These are phyloP conservation scores for Mastigias papua DNA, from an alignment of 30 jellyfish, hydroid and myxozoan species.

Conservation along the genomic window DNA sequence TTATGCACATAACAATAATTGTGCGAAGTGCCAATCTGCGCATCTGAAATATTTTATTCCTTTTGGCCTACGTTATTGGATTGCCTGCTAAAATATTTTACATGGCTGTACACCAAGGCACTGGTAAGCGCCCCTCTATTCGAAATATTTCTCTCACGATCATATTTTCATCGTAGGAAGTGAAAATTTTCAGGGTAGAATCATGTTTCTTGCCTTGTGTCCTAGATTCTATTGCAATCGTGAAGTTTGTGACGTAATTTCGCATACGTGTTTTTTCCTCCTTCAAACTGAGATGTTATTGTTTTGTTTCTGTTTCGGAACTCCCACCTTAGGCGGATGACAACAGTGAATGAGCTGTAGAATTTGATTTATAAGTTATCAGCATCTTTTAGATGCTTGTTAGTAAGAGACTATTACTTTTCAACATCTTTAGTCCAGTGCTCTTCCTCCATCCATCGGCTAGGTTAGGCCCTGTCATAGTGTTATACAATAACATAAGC, in stretches of 20 bases:
- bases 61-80: constrained; percentile 58
- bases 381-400: background rate
- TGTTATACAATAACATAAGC: too few species aligned
- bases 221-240: background rate
- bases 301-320: background rate
- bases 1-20: constrained; percentile 28
- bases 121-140: constrained; percentile 34
- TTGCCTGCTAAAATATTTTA: background rate
- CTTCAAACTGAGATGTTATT: background rate
- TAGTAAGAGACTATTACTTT: too few species aligned
- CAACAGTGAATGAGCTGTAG: background rate
- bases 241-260: constrained; percentile 40
- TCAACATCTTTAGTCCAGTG: too few species aligned
- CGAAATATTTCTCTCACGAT: background rate
- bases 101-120: constrained; percentile 64
- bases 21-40: constrained; percentile 36
- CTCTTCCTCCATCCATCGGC: too few species aligned
- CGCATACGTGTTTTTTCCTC: constrained; percentile 40
- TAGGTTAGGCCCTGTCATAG: too few species aligned
- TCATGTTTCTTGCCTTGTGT: background rate
- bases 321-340: background rate
- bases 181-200: background rate
- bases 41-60: background rate
- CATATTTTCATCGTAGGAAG: background rate
- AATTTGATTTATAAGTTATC: too few species aligned